Base-by-base conservation (phyloP, 2,888 invertebrate species). In the Callosobruchus maculatus region DNA sequence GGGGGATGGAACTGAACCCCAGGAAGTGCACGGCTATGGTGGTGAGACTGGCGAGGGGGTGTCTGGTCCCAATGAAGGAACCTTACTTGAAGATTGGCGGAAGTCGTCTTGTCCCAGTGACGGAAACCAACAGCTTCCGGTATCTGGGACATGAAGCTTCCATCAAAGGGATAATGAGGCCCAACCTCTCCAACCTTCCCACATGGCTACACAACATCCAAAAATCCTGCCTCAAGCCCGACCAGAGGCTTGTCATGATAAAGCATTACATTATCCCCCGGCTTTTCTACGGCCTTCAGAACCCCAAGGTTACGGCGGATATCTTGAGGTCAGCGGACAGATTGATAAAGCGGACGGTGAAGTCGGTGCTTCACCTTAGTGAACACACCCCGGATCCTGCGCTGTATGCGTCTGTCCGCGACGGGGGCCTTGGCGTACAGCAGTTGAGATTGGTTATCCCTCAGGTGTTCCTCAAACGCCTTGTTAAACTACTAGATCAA, bases 281-380 rank as follows among this genome's bases (percentile, higher is more conserved):
- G 2, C 78, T 84, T 18, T 72, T 81, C 20, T 85, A 87, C 76
- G 79, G 81, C 0, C 75, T 88, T 0, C 85, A 86, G 49, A 77
- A 83, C 0, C 83, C 84, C 0, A 76, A 75, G 0, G 70, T 80
- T 0, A 80, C 81, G 0, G 74, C 75, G 0, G 75, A 68, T 13
- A 67, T 72, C 20, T 72, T 76, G 7, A 49, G 68, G 67, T 75
- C 70, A 0, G 74, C 71, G 13, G 77, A 78, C 66, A 72, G 72
- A 7, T 22, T 75, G 18, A 70, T 76, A 21, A 74, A 72, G 18
- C 66, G 74, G 68, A 20, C 76, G 22, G 72, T 78, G 18, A 74
- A 80, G 68, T 20, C 70, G 20, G 85, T 86, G 81, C 86, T 89
- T 87, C 89, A 89, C 87, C 88, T 89, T 87, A 85, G 87, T 86